Conservation (phyloP, 2,888 invertebrate species). For the Lymantria dispar region DNA sequence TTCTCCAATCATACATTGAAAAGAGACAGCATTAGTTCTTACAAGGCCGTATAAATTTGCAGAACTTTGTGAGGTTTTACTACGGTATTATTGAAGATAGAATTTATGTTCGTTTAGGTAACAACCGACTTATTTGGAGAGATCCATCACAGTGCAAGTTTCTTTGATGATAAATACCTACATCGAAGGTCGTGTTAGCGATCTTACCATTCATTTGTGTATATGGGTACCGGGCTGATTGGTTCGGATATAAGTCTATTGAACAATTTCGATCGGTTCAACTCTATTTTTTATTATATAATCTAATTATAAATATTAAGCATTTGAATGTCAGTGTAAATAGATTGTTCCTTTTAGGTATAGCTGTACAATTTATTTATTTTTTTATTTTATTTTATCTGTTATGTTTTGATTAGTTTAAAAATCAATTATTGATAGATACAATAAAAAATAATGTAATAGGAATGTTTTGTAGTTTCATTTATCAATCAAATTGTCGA, state of each 20-base stretch:
- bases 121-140: conserved; percentile 53
- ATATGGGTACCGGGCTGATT: conserved; percentile 55
- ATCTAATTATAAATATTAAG: conserved; percentile 33
- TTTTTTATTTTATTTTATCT: neutral
- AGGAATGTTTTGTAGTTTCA: neutral
- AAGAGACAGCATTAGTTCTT: conserved; percentile 48
- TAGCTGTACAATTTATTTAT: neutral
- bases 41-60: conserved; percentile 54
- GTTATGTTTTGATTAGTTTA: neutral
- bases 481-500: conserved; percentile 3
- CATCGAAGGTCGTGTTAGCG: conserved; percentile 42
- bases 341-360: conserved; percentile 3
- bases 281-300: conserved; percentile 31
- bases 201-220: conserved; percentile 50
- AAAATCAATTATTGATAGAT: neutral
- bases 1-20: conserved; percentile 42
- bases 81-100: conserved; percentile 64
- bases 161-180: conserved; percentile 26
- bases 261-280: conserved; percentile 44
- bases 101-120: conserved; percentile 62
- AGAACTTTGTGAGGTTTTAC: conserved; percentile 73
- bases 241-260: conserved; percentile 51
- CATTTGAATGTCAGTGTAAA: conserved; percentile 13
- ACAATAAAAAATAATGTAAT: neutral
- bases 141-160: conserved; percentile 25